Percentiles rank a stretch among this genome's conserved stretches.
phyloP scores from a whole-genome alignment of 2,888 invertebrate species.

The Periphyllus acericola region DNA sequence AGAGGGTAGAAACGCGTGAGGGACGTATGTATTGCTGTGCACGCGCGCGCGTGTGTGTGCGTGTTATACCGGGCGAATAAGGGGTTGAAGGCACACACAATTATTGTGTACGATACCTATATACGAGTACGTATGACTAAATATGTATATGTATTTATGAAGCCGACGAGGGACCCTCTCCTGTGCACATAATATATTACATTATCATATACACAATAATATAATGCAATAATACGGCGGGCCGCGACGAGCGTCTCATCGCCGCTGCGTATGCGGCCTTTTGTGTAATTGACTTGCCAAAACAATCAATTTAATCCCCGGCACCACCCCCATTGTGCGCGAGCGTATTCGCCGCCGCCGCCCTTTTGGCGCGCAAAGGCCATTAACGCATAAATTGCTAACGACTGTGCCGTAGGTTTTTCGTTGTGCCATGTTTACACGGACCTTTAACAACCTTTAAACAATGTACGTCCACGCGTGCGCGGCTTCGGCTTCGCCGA shows the following conservation, averaged over 20 bases:
- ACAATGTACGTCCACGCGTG: constrained; percentile 1
- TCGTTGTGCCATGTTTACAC: constrained; percentile 38
- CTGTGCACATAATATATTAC: background rate
- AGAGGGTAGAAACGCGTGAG: no score
- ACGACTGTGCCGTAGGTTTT: constrained; percentile 51
- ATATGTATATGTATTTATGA: background rate
- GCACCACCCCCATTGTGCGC: constrained; percentile 2
- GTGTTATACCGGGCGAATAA: background rate
- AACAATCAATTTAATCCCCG: constrained; percentile 59
- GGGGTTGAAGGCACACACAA: background rate
- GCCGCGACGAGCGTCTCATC: constrained; percentile 38
- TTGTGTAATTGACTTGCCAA: constrained; percentile 60
- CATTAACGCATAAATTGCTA: constrained; percentile 56
- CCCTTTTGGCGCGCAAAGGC: constrained; percentile 57
- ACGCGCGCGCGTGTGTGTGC: no score
- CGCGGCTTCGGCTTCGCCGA: background rate
- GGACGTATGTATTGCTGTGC: no score
- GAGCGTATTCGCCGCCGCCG: constrained; percentile 11
- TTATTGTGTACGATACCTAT: background rate
- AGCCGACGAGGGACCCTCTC: constrained; percentile 24
- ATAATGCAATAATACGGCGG: constrained; percentile 42
- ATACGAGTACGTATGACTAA: background rate
- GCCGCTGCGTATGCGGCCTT: constrained; percentile 25
- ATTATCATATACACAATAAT: background rate
- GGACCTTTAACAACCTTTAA: constrained; percentile 61